Evolutionary conservation across 1,140 invertebrate genomes (phyloP), one percentile per base, ranked within the genome.

Genomic region (Hyposmocoma kahamanoa): DNA sequence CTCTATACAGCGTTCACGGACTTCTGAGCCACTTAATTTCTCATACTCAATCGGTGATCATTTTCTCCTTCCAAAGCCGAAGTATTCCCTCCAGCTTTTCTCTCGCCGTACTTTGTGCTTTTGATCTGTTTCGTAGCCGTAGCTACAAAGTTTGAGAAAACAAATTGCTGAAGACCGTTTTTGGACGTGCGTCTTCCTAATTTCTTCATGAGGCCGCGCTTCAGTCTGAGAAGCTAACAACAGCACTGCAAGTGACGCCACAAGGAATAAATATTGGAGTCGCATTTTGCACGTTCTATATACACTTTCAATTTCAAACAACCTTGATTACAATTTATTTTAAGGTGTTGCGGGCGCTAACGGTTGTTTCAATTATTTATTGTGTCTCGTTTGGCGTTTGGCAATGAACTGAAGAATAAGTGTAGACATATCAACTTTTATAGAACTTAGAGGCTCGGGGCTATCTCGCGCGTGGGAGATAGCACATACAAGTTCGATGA

Each of bases 381-480:
- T 67, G 32, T 34, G 8, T 70, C n/a, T 69, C 59, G 59, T 60
- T 48, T 63, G 62, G 38, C 51, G 66, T 39, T 67, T 66, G 47
- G 47, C 47, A 57, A 56, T 65, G 56, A 55, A 82, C 73, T 82
- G 75, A 62, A 56, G 69, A 61, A 62, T 47, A 56, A 28, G 49
- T 55, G 53, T 44, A 62, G 62, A 57, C 6, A 28, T 11, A 53
- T 63, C 61, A 49, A 54, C 46, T 52, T 47, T 69, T 82, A 75
- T 79, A 82, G 75, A 77, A 57, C 6, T 6, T 28, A 4, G 32
- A 34, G 47, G 43, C 39, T 26, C 21, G 50, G 52, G 73, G 75
- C 79, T 79, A 82, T 82, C 78, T 65, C 22, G 72, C 75, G 75
- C 75, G 78, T 74, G 78, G 51, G 52, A 57, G 70, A 77, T 77